A percentile compares a stretch with the other conserved stretches of the same genome.
Evolutionary conservation across 2,888 invertebrate genomes (phyloP).

Genomic region (Kryphioiulus occultus): DNA sequence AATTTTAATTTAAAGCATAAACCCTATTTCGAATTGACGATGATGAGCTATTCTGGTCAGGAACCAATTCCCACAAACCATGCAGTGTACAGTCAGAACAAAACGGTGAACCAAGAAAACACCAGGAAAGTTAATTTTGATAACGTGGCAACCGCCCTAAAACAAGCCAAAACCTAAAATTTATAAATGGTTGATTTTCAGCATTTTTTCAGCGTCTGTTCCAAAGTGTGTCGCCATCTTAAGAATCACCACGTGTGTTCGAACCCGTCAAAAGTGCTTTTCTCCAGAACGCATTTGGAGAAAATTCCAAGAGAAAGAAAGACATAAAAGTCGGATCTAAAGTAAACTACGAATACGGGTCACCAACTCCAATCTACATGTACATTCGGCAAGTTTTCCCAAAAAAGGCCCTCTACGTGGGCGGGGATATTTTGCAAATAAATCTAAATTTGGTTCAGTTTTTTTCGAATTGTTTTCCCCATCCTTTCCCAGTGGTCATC

Average conservation of each 20-base stretch:
- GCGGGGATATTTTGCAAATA: background rate
- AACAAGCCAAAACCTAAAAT: too few relatives aligned
- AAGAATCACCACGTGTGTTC: background rate
- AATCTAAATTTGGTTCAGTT: background rate
- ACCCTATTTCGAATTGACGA: too few relatives aligned
- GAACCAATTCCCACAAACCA: too few relatives aligned
- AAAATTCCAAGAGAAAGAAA: background rate
- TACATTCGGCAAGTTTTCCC: background rate
- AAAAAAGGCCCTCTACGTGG: background rate
- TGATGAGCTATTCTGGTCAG: too few relatives aligned
- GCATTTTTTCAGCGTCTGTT: background rate
- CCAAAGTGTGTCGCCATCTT: background rate
- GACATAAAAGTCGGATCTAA: background rate
- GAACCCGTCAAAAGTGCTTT: background rate
- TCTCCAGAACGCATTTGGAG: background rate
- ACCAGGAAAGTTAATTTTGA: too few relatives aligned
- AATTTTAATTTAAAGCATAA: too few relatives aligned
- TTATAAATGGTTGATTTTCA: too few relatives aligned
- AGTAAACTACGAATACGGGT: background rate
- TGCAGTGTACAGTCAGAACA: too few relatives aligned
- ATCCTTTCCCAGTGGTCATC: background rate
- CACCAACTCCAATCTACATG: background rate
- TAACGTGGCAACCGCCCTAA: too few relatives aligned
- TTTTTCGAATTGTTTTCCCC: background rate
- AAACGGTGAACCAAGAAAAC: too few relatives aligned